Evolutionary conservation across 2,797 vertebrate genomes (phyloP), one percentile per base, ranked within the genome.

Genomic region (Pantherophis vulpinus): DNA sequence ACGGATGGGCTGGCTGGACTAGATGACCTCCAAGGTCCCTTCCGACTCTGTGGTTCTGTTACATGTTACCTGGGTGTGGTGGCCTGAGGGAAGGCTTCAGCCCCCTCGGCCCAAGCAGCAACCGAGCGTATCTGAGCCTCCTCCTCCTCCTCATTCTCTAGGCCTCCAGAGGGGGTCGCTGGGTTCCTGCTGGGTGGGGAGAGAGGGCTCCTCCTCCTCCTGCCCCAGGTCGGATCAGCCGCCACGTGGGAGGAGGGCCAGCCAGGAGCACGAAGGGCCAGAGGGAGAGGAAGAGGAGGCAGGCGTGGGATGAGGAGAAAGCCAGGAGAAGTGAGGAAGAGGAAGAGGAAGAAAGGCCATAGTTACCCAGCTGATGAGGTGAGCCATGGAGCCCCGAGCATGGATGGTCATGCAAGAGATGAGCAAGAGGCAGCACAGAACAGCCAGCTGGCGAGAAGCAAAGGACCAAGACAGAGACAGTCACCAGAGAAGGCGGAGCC

Each of bases 301-400:
- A 79, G 1, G 6, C 51, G 29, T 27, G 37, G 66, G 83, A 79
- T 13, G 89, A 56, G 92, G 56, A 29, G 1, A 4, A 47, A 63
- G 5, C 5, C 79, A 56, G 88, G 29, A 2, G 14, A 1, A 63
- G 61, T 11, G 32, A 91, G 92, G 74, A 58, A 91, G 93, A 91
- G 92, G 74, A 58, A 91, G 93, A 5, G 20, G 32, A 86, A 54
- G 58, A 25, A 47, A 87, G 58, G 5, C 88, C 94, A 97, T 97
- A 97, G 93, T 97, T 97, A 97, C 97, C 97, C 56, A 95, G 86
- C 94, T 95, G 95, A 66, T 6, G 94, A 63, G 94, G 95, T 88
- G 93, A 93, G 87, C 94, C 95, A 0, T 94, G 97, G 94, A 61
- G 93, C 94, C 95, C 0, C 95, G 93, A 95, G 97, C 96, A 61